These are phyloP conservation scores for Arrhamphus sclerolepis DNA, from an alignment of 2,797 vertebrate species.

Conservation along the genomic window DNA sequence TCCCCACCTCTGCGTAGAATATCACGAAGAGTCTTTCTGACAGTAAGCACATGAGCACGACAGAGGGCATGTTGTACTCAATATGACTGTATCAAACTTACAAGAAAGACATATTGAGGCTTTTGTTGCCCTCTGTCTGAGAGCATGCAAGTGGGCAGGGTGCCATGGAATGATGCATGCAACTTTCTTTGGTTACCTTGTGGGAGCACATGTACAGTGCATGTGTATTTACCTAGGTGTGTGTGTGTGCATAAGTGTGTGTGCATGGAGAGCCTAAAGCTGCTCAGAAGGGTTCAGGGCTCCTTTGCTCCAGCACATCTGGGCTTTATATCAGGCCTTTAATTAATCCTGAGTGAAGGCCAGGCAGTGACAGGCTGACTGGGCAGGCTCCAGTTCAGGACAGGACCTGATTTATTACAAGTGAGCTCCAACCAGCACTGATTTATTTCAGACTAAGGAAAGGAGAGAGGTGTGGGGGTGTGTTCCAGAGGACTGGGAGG, in stretches of 20 bases:
- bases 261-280: constrained; percentile 56
- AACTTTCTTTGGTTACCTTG: constrained; percentile 24
- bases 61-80: constrained; percentile 16
- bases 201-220: constrained; percentile 35
- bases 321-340: constrained; percentile 99
- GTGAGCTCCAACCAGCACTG: constrained; percentile 94
- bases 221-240: constrained; percentile 11
- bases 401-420: constrained; percentile 98
- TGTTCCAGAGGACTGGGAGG: constrained; percentile 61
- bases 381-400: constrained; percentile 98
- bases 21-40: constrained; percentile 21
- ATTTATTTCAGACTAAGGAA: constrained; percentile 94
- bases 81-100: constrained; percentile 35
- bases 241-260: constrained; percentile 14
- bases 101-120: constrained; percentile 41
- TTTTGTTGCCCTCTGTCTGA: constrained; percentile 6
- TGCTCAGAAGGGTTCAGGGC: constrained; percentile 84
- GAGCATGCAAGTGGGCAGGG: constrained; percentile 2
- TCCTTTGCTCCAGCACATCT: constrained; percentile 93
- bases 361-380: constrained; percentile 98
- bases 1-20: constrained; percentile 13
- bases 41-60: constrained; percentile 9
- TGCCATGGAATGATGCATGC: constrained; percentile 15
- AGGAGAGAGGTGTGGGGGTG: constrained; percentile 63
- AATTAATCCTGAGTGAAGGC: constrained; percentile 99